Base-by-base conservation (phyloP, 2,888 invertebrate genomes). In the Erynnis tages region DNA sequence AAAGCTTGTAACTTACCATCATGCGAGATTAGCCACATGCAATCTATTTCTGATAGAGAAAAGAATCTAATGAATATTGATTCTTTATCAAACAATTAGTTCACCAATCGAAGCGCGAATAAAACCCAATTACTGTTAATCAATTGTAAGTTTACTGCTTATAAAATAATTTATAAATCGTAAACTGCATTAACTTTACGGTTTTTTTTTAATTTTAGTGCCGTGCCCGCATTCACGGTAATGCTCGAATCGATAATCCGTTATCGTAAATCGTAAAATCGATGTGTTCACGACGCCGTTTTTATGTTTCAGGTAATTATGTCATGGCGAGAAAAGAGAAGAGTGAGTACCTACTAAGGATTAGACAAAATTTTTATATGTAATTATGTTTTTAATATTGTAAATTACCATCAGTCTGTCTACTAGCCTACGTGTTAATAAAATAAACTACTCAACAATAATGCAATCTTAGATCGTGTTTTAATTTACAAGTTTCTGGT, bases 121-220 rank as follows among this genome's bases (percentile, higher is more conserved):
- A 44, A 37, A 47, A 37, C 8, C n/a, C 27, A 37, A 50, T 45
- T 41, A 53, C 48, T 53, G 29, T 68, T 63, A 73, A 74, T 69
- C 68, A 76, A 78, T 79, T 66, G 66, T 73, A 71, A 67, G 66
- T 81, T 81, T 73, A 79, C 66, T 61, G 61, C 44, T 63, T 61
- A 71, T 82, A 76, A 78, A 82, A 76, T 76, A 66, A 82, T 79
- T 76, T 66, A 67, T 69, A 58, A 65, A 63, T 68, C 76, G 71
- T 86, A 80, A 86, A 84, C 59, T 68, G 69, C 73, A 75, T 71
- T 73, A 74, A 69, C 73, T 68, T 72, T 69, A 67, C 50, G 57
- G 54, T 57, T 71, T 69, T 71, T 70, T 76, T 71, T 66, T 73
- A 66, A 77, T 76, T 82, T 84, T 78, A 84, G 71, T 66, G 67